A percentile compares a stretch with the other conserved stretches of the same genome.
These are phyloP conservation scores for Crypturellus undulatus DNA, from an alignment of 2,113 vertebrate genomes.

Conservation along the genomic window DNA sequence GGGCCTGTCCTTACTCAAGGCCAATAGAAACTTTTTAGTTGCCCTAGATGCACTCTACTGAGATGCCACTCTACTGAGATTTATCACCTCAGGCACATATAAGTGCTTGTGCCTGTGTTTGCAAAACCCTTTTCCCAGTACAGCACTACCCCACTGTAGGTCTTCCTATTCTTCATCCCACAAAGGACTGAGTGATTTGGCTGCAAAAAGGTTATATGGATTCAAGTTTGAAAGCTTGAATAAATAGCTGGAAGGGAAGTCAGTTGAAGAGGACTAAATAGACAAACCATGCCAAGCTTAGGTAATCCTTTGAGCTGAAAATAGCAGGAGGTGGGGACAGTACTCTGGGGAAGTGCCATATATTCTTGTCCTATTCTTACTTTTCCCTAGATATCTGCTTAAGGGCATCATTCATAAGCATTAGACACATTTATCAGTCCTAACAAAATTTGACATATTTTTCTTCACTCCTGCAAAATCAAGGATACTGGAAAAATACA, in stretches of 20 bases:
- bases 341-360: neutral
- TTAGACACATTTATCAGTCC: neutral
- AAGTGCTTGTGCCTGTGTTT: neutral
- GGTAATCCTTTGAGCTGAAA: neutral
- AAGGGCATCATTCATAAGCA: neutral
- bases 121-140: neutral
- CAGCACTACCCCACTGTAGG: neutral
- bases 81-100: neutral
- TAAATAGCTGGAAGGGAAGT: neutral
- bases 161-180: neutral
- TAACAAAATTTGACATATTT: neutral
- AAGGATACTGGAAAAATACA: neutral
- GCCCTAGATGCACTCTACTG: neutral
- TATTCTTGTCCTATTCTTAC: neutral
- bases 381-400: neutral
- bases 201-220: neutral
- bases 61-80: neutral
- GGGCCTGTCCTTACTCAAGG: neutral
- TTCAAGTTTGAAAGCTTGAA: neutral
- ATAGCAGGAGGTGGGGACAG: neutral
- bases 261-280: neutral
- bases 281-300: neutral
- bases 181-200: neutral
- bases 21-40: neutral
- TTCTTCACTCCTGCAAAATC: accelerated